Evolutionary conservation across 2,113 vertebrate species (phyloP).

Genomic region (Ceuthmochares aereus): DNA sequence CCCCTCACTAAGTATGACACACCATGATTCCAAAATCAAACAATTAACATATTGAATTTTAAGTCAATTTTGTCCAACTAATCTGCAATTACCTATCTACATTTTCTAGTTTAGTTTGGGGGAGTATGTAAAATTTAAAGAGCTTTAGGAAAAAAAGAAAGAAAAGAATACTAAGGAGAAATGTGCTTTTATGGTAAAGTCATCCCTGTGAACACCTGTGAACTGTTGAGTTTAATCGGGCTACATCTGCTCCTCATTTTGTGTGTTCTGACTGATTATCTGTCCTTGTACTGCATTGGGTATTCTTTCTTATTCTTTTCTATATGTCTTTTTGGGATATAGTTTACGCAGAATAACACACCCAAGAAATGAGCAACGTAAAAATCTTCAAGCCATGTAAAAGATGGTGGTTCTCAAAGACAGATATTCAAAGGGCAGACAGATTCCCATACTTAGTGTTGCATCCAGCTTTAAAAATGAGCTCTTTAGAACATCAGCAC

Average conservation of each 20-base stretch:
- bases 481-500: too few relatives aligned
- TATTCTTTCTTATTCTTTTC: neutral
- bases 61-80: neutral
- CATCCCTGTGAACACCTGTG: constrained; percentile 37
- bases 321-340: neutral
- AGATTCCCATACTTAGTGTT: neutral
- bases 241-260: constrained; percentile 36
- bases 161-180: neutral
- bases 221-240: constrained; percentile 33
- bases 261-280: neutral
- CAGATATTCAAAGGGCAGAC: neutral
- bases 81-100: neutral
- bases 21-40: constrained; percentile 2
- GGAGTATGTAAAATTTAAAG: neutral
- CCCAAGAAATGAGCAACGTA: neutral
- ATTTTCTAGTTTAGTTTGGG: neutral
- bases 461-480: too few relatives aligned
- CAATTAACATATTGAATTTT: neutral
- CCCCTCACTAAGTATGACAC: neutral
- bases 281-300: neutral
- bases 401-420: neutral
- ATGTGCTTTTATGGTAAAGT: neutral
- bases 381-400: neutral
- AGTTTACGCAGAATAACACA: neutral
- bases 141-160: neutral